Base-by-base conservation (phyloP, 2,113 vertebrate genomes). In the Elephas maximus region DNA sequence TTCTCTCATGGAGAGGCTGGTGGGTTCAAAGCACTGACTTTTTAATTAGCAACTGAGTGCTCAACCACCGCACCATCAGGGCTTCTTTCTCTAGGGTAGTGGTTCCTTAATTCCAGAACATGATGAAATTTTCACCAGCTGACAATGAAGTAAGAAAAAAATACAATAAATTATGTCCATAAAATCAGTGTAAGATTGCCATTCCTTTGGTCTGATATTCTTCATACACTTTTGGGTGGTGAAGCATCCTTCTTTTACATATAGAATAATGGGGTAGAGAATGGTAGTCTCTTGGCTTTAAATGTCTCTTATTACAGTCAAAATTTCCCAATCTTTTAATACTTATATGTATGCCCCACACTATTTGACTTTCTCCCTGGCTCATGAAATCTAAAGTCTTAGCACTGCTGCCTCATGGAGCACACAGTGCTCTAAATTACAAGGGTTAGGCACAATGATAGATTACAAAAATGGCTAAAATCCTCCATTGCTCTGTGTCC, bases 131-230 rank as follows among this genome's bases (percentile, higher is more conserved):
- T 79, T 77, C 23, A 37, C 18, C 9, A 91, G 30, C 60, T 14
- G 6, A 20, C n/a, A 76, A 28, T 48, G 14, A 83, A 57, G 18
- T 71, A 83, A 82, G 37, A 88, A 81, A 67, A 8, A 45, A 41
- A 6, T 51, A 74, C 51, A 81, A 74, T 51, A 65, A 87, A 60
- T 88, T 26, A 85, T 53, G n/a, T 17, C n/a, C 2, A 45, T 37
- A 92, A 60, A 80, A 77, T 81, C 37, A 96, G 28, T 20, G 5
- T 44, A 63, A 48, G 12, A 51, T 0, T 11, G 12, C 5, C 63
- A 71, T 76, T 90, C 10, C 92, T 79, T 95, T 89, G 62, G 28
- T 60, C 53, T 62, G 24, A 79, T 82, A 71, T 90, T 93, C 79
- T 74, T 33, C 28, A 17, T 67, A 33, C 1, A 67, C 2, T 4